Evolutionary conservation across 2,888 invertebrate genomes (phyloP), one percentile per base, ranked within the genome.

Genomic region (Zhuqinia jingwanae): DNA sequence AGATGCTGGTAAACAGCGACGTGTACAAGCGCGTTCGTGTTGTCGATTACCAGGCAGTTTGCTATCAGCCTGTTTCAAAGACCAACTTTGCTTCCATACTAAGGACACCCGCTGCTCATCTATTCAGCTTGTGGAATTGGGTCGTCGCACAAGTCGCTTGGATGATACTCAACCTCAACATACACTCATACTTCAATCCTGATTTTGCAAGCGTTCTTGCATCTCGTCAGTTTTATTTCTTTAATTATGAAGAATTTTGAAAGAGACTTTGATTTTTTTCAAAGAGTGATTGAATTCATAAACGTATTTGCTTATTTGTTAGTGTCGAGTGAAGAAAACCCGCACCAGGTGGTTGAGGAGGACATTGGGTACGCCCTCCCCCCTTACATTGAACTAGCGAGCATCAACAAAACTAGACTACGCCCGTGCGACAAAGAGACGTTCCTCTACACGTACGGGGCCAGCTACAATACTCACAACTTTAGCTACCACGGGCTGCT

Each of bases 1-100:
- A 97, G 73, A 90, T 90, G 90, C 75, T 90, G 78, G 97, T 98
- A 0, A 97, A 97, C 92, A 97, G 97, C 92, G 95, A 96, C 88
- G 97, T 98, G 91, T 98, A 97, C 92, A 96, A 96, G 92, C 96
- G 96, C 92, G 95, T 98, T 1, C 95, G 95, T 0, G 95, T 97
- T 0, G 96, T 96, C 90, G 97, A 98, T 92, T 97, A 97, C 92
- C 98, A 98, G 92, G 97, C 97, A 0, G 94, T 96, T 56, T 98
- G 97, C 92, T 96, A 96, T 91, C 94, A 95, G 85, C 91, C 91
- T 27, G 88, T 88, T 13, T 60, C 86, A 8, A 89, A 89, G 50
- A 76, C 88, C 10, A 91, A 87, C 82, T 89, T 89, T 88, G 91
- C 90, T 8, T 87, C 85, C 42, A 83, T 91, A 47, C 80, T 91